Percentiles rank a stretch among this genome's conserved stretches.
These are phyloP conservation scores for Tyrannus savana DNA, from an alignment of 2,113 vertebrate species.

Conservation along the genomic window DNA sequence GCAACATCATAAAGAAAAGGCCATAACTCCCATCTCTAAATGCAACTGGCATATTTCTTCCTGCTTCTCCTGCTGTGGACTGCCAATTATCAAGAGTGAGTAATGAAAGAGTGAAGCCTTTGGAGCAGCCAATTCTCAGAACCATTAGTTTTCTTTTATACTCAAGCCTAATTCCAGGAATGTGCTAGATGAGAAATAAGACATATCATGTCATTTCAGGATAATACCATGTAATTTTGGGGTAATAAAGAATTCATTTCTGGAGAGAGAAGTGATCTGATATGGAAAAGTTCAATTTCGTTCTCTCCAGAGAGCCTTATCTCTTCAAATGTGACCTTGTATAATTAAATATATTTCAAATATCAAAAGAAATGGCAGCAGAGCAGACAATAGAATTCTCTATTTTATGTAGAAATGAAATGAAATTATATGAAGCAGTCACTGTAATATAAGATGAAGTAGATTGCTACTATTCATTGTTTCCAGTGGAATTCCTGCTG, in stretches of 20 bases:
- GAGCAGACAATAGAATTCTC: constrained; percentile 76
- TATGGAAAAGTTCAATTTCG: constrained; percentile 78
- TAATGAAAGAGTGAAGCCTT: constrained; percentile 57
- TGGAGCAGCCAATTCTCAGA: constrained; percentile 73
- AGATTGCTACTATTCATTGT: constrained; percentile 68
- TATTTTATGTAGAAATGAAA: constrained; percentile 77
- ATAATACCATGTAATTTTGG: constrained; percentile 82
- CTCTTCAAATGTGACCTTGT: constrained; percentile 80
- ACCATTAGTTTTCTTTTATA: constrained; percentile 77
- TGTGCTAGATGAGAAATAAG: constrained; percentile 76
- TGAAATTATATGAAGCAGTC: constrained; percentile 78
- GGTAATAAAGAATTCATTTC: constrained; percentile 82
- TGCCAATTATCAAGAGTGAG: constrained; percentile 65
- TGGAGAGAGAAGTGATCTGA: constrained; percentile 72
- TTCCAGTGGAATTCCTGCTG: constrained; percentile 71
- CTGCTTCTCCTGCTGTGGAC: constrained; percentile 36
- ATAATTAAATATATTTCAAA: constrained; percentile 84
- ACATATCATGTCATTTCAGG: constrained; percentile 80
- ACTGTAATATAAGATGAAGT: constrained; percentile 71
- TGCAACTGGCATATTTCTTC: constrained; percentile 53
- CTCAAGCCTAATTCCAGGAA: constrained; percentile 75
- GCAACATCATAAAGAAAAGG: constrained; percentile 53
- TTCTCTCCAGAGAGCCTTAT: constrained; percentile 77
- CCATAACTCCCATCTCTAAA: constrained; percentile 45
- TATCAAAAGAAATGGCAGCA: constrained; percentile 77